These are phyloP conservation scores for Yponomeuta cagnagella DNA, from an alignment of 2,888 invertebrate genomes.

Conservation along the genomic window DNA sequence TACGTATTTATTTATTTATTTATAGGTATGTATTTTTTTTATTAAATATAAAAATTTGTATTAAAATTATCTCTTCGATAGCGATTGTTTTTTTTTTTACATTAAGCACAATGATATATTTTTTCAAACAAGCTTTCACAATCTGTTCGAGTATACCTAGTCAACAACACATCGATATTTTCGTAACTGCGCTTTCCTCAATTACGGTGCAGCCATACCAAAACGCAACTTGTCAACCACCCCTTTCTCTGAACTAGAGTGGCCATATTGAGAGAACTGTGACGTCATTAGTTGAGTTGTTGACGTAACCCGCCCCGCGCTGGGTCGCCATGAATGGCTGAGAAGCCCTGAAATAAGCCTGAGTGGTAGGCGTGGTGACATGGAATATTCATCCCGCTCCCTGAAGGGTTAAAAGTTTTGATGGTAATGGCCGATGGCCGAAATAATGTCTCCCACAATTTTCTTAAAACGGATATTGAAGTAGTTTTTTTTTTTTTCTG, in stretches of 20 bases:
- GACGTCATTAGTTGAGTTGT: constrained; percentile 67
- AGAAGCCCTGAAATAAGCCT: not conserved
- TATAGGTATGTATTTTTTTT: no score
- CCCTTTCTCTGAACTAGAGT: constrained; percentile 29
- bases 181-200: no score
- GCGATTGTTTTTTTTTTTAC: no score
- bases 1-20: no score
- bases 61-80: no score
- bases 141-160: no score
- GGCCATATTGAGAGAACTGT: constrained; percentile 59
- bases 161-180: no score
- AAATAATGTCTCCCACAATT: not conserved
- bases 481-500: no score
- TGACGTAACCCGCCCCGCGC: constrained; percentile 61
- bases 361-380: constrained; percentile 16
- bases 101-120: no score
- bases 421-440: constrained; percentile 4
- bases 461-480: no score
- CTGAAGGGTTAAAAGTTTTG: constrained; percentile 2
- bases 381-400: not conserved
- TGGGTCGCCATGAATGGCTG: constrained; percentile 48
- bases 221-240: not conserved
- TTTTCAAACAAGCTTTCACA: no score
- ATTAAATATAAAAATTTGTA: no score
- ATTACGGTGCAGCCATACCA: not conserved